Evolutionary conservation across 64 coral and sea anemone species (phyloP).

Genomic region (Porites australiensis): DNA sequence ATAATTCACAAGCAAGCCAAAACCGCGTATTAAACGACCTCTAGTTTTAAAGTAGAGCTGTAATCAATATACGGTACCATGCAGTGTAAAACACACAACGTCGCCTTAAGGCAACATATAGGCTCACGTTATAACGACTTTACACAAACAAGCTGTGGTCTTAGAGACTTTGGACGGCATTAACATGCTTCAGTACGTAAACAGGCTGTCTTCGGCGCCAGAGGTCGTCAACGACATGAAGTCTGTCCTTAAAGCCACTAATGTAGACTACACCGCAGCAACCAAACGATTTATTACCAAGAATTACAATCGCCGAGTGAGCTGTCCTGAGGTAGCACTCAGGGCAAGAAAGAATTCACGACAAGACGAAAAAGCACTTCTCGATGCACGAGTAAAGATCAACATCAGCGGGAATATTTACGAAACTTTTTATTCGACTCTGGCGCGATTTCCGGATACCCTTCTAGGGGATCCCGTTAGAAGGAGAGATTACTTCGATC

Average conservation of each 20-base stretch:
- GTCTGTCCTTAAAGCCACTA: conserved; percentile 49
- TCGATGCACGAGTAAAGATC: conserved; percentile 73
- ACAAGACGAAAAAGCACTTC: not conserved
- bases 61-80: not conserved
- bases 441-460: conserved; percentile 86
- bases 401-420: conserved; percentile 84
- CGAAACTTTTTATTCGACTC: conserved; percentile 89
- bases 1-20: conserved; percentile 22
- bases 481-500: conserved; percentile 70
- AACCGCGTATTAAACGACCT: not conserved
- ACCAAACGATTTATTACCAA: not conserved
- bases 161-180: not conserved
- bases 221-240: conserved; percentile 40
- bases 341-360: no score
- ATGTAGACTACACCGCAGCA: not conserved
- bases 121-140: not conserved
- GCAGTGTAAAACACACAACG: not conserved
- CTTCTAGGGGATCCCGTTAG: conserved; percentile 81
- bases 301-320: conserved; percentile 26
- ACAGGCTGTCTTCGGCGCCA: not conserved
- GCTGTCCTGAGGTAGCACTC: conserved; percentile 15
- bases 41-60: not conserved
- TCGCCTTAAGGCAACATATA: not conserved
- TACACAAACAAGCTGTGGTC: not conserved
- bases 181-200: conserved; percentile 30